A percentile compares a stretch with the other conserved stretches of the same genome.
Evolutionary conservation across 1,140 invertebrate species (phyloP).

Genomic region (Dinoponera quadriceps): DNA sequence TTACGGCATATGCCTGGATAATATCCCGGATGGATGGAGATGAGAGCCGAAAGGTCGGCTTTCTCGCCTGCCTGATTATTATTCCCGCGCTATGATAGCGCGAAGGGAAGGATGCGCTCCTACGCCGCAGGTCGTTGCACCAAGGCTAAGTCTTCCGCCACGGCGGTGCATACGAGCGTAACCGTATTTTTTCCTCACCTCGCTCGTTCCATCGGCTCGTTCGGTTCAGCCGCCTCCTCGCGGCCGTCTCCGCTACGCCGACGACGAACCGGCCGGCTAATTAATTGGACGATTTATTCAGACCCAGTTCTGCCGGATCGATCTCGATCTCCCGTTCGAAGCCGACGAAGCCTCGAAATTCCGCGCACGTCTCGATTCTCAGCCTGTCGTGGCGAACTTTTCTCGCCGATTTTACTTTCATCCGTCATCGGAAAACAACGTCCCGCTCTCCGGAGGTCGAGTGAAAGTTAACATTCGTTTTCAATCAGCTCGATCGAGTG

Average conservation of each 20-base stretch:
- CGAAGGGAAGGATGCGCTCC: slow-evolving; percentile 65
- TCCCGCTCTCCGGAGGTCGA: too few species aligned
- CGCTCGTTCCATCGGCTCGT: background rate
- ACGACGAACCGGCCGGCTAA: slow-evolving; percentile 70
- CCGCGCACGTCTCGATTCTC: too few species aligned
- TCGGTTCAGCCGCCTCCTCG: slow-evolving; percentile 10
- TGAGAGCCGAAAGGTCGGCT: slow-evolving; percentile 60
- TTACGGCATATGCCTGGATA: slow-evolving; percentile 44
- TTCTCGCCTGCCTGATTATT: slow-evolving; percentile 62
- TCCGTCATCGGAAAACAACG: too few species aligned
- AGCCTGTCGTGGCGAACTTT: too few species aligned
- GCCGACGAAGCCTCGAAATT: too few species aligned
- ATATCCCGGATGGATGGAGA: slow-evolving; percentile 52
- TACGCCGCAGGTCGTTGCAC: slow-evolving; percentile 73
- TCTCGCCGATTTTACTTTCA: too few species aligned
- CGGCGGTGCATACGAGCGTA: slow-evolving; percentile 70
- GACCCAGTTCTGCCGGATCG: slow-evolving; percentile 50
- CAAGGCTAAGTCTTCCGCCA: slow-evolving; percentile 62
- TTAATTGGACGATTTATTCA: slow-evolving; percentile 77
- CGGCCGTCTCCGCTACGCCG: slow-evolving; percentile 36
- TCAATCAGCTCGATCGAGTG: too few species aligned
- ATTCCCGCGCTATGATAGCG: slow-evolving; percentile 63
- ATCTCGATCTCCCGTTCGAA: slow-evolving; percentile 18
- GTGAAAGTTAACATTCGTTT: too few species aligned
- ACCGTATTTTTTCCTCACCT: slow-evolving; percentile 77